phyloP scores from a whole-genome alignment of 2,113 vertebrate species.

The Actenoides lindsayi region DNA sequence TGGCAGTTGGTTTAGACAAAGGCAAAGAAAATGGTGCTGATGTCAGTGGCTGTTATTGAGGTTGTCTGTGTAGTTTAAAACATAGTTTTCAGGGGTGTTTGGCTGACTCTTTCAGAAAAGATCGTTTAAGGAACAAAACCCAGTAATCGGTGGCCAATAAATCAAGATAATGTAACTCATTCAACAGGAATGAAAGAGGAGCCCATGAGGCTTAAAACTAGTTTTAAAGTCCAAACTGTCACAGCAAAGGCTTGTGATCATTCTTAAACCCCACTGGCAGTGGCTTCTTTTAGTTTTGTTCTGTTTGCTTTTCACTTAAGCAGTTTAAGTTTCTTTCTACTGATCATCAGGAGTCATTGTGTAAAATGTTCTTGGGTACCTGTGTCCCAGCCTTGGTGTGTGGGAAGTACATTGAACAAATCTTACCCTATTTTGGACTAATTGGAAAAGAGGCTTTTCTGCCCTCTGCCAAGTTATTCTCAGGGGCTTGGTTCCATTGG shows the following conservation, averaged over 20 bases:
- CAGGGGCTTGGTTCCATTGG: not conserved
- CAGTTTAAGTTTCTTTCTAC: not conserved
- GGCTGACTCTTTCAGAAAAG: not conserved
- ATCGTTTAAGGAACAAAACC: not conserved
- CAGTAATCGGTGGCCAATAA: not conserved
- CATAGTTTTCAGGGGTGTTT: not conserved
- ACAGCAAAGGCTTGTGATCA: not conserved
- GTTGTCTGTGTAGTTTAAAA: not conserved
- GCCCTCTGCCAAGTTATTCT: not conserved
- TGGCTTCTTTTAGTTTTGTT: not conserved
- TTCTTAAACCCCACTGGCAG: not conserved
- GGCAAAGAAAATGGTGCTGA: not conserved
- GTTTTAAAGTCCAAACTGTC: not conserved
- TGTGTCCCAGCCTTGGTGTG: not conserved
- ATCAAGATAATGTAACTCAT: not conserved
- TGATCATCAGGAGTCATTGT: not conserved
- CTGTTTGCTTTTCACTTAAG: not conserved
- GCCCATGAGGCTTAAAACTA: not conserved
- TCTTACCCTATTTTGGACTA: not conserved
- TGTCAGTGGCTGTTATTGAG: not conserved
- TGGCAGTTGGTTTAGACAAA: not conserved
- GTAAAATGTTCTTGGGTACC: not conserved
- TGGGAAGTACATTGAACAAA: not conserved
- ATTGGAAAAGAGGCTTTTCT: not conserved
- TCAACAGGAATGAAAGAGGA: not conserved